Evolutionary conservation across 1,140 invertebrate genomes (phyloP).

Genomic region (Uloborus diversus): DNA sequence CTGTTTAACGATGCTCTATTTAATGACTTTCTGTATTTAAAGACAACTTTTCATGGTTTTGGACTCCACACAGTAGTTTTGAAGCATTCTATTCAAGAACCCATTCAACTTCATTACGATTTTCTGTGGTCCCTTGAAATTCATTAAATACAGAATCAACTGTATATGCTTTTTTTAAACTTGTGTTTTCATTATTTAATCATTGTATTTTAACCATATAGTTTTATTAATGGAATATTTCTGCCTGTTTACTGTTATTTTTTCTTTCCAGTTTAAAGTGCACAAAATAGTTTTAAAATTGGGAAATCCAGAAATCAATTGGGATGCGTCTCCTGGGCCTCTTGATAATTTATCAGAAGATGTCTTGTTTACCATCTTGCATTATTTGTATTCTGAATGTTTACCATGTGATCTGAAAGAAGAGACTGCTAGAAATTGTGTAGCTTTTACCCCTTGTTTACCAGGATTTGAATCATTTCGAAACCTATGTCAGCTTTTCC

Average conservation of each 20-base stretch:
- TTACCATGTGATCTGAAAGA: constrained; percentile 70
- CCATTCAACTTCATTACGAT: too few species aligned
- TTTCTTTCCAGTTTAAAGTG: constrained; percentile 70
- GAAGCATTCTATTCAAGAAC: too few species aligned
- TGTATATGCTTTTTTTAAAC: neutral
- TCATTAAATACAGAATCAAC: neutral
- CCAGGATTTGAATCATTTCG: constrained; percentile 70
- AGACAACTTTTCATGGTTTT: too few species aligned
- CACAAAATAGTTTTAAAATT: constrained; percentile 72
- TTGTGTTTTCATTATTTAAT: neutral
- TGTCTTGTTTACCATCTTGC: constrained; percentile 70
- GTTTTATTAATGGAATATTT: too few species aligned
- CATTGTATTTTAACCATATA: neutral
- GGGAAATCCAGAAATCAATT: constrained; percentile 70
- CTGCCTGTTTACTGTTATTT: neutral
- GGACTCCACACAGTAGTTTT: too few species aligned
- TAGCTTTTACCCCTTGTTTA: constrained; percentile 67
- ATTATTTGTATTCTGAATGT: constrained; percentile 75
- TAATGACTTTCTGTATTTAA: too few species aligned
- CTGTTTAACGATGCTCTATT: too few species aligned
- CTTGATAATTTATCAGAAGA: constrained; percentile 70
- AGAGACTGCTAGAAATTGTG: constrained; percentile 69
- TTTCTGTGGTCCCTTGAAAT: too few species aligned
- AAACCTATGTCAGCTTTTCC: constrained; percentile 71
- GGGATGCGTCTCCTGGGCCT: constrained; percentile 65